Base-by-base conservation (phyloP, 2,888 invertebrate genomes). In the Folsomia candida region DNA sequence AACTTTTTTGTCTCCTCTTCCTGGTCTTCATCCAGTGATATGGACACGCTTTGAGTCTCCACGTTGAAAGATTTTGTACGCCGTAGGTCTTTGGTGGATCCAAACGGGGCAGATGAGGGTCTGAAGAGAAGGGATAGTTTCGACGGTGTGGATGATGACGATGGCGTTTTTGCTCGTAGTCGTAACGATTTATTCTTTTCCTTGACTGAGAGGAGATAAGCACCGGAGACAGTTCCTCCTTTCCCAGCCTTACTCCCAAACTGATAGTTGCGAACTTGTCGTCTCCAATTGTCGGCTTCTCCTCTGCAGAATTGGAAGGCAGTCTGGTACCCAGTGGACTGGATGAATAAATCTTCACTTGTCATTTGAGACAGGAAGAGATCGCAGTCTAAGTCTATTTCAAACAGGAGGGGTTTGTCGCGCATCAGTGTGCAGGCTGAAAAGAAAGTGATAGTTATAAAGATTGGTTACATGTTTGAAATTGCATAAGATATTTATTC, bases 231-330 rank as follows among this genome's bases (percentile, higher is more conserved):
- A 29, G 75, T 72, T 69, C 77, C 73, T 70, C 70, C 73, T 66
- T 73, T 71, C 18, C 82, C 81, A 81, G 83, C 81, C 71, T 82
- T 83, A 72, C 82, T 83, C 68, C 82, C 83, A 28, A 75, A 75
- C n/a, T 80, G 80, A 59, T 71, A 75, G n/a, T 73, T 71, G 54
- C 76, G 73, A 37, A 84, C 82, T 74, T 83, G 83, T 51, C 83
- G 79, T 64, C 82, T 79, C 84, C 84, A 84, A 68, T 79, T 77
- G 28, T 84, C 83, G 18, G 82, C 82, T 64, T 83, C 81, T 51
- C 82, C 81, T 83, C 87, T 87, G 84, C 89, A 89, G 84, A 87
- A 88, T 79, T 87, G 86, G 81, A 89, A 84, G 80, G 89, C 88
- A 82, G 87, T 86, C 81, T 88, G 88, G 74, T 88, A 86, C 76